phyloP scores from a whole-genome alignment of 2,113 vertebrate species.

The Platycercus adscitus region DNA sequence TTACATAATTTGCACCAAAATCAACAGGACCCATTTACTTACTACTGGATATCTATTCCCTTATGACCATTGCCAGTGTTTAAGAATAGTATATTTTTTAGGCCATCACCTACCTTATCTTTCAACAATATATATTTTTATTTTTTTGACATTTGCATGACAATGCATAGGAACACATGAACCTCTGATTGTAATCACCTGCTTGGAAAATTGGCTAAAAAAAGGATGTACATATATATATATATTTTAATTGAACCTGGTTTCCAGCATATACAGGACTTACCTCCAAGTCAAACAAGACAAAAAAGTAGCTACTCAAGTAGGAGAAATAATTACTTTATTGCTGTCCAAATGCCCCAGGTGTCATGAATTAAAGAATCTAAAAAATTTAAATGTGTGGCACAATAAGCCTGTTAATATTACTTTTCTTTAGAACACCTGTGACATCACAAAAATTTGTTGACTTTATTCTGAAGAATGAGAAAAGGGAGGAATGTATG shows the following conservation, averaged over 20 bases:
- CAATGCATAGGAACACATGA: background rate
- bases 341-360: background rate
- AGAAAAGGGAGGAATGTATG: background rate
- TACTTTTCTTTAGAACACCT: background rate
- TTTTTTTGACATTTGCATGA: background rate
- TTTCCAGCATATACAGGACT: background rate
- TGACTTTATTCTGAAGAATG: background rate
- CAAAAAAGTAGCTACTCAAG: background rate
- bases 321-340: background rate
- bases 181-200: background rate
- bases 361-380: background rate
- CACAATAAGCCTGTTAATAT: background rate
- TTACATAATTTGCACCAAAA: background rate
- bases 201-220: background rate
- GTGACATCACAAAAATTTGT: background rate
- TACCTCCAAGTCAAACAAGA: background rate
- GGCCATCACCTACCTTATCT: background rate
- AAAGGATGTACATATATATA: background rate
- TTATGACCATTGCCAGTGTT: background rate
- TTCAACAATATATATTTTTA: background rate
- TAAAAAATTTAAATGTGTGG: background rate
- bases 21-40: background rate
- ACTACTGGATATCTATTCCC: background rate
- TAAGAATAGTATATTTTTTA: background rate
- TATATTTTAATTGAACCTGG: background rate